A percentile compares a stretch with the other conserved stretches of the same genome.
These are phyloP conservation scores for Carcharodon carcharias DNA, from an alignment of 2,797 vertebrate species.

Conservation along the genomic window DNA sequence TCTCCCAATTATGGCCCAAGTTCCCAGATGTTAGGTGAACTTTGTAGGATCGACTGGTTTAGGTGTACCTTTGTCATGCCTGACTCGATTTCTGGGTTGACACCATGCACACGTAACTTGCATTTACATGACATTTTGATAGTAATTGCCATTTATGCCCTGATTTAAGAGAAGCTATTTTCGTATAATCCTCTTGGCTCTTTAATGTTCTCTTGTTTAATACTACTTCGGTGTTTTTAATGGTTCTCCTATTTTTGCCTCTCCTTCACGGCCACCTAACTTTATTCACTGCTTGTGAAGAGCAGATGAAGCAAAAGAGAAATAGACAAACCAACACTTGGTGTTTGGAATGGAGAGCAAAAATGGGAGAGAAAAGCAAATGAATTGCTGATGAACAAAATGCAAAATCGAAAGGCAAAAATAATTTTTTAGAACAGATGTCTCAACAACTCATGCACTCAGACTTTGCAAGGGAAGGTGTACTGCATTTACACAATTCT, in stretches of 20 bases:
- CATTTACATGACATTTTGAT: background rate
- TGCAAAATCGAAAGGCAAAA: background rate
- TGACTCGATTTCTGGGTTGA: background rate
- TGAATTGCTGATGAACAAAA: background rate
- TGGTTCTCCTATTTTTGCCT: background rate
- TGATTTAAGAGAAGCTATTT: background rate
- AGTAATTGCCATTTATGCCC: background rate
- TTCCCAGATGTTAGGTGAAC: background rate
- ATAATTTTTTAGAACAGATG: background rate
- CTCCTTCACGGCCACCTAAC: background rate
- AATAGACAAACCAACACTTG: too few species aligned
- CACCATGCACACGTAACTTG: background rate
- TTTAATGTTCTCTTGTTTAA: background rate
- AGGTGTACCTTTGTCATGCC: background rate
- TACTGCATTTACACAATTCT: background rate
- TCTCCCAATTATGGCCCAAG: background rate
- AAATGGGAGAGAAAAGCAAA: background rate
- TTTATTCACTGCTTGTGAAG: background rate
- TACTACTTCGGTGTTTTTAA: background rate
- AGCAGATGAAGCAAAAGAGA: too few species aligned
- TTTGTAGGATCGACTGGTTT: background rate
- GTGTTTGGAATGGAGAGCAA: too few species aligned
- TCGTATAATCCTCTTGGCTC: background rate
- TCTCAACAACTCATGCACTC: background rate
- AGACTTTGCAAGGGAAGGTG: background rate